These are phyloP conservation scores for Lepeophtheirus nordmannii DNA, from an alignment of 2,888 invertebrate species.

Conservation along the genomic window DNA sequence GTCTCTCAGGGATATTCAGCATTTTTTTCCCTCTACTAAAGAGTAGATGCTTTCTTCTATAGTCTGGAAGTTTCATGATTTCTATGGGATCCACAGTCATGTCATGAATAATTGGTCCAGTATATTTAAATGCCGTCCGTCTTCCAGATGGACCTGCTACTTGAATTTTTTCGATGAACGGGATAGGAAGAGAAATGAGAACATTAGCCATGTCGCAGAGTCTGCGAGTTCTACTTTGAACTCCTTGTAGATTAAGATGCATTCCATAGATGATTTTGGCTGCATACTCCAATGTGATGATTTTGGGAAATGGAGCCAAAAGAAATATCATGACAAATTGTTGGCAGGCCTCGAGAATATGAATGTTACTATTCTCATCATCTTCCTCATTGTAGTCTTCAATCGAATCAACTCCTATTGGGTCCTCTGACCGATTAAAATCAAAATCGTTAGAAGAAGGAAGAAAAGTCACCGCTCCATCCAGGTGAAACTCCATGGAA, in stretches of 20 bases:
- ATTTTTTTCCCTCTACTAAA: neutral
- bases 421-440: neutral
- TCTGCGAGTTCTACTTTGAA: neutral
- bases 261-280: neutral
- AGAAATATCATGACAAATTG: neutral
- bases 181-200: neutral
- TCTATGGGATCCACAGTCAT: neutral
- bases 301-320: neutral
- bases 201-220: constrained; percentile 6
- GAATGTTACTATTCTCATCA: neutral
- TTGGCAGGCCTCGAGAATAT: neutral
- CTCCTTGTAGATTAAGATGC: neutral
- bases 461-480: neutral
- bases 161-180: neutral
- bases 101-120: neutral
- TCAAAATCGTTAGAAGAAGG: neutral
- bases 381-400: no score
- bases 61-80: neutral
- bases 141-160: neutral
- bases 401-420: no score
- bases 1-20: neutral
- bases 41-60: neutral
- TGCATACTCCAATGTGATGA: neutral
- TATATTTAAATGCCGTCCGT: neutral
- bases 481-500: neutral